A percentile compares a stretch with the other conserved stretches of the same genome.
These are phyloP conservation scores for Apis florea DNA, from an alignment of 1,140 invertebrate genomes.

Conservation along the genomic window DNA sequence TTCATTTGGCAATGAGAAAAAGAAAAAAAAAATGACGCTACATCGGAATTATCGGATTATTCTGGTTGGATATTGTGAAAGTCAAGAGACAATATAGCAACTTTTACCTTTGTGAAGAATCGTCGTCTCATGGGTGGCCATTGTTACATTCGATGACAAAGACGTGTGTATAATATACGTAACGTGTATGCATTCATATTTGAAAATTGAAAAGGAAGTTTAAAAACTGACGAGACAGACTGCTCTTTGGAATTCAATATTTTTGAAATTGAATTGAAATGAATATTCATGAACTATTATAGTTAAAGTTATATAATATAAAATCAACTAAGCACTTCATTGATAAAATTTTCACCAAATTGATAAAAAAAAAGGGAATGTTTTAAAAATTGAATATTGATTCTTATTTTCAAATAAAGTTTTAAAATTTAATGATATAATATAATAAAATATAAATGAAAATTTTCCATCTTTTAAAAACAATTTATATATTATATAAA, in stretches of 20 bases:
- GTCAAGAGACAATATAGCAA: slow-evolving; percentile 8
- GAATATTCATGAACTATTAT: background rate
- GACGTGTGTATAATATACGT: background rate
- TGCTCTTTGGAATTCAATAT: background rate
- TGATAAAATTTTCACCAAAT: background rate
- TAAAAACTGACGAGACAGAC: background rate
- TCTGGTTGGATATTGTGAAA: background rate
- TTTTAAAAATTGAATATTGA: background rate
- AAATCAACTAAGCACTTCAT: background rate
- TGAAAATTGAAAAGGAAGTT: background rate
- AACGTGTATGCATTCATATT: background rate
- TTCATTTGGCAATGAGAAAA: background rate
- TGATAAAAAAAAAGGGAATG: background rate
- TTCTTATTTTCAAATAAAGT: background rate
- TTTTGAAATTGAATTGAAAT: background rate
- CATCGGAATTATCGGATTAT: background rate
- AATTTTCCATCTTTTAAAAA: too few relatives aligned
- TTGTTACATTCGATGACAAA: slow-evolving; percentile 12
- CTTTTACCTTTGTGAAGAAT: slow-evolving; percentile 12
- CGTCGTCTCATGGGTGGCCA: slow-evolving; percentile 18
- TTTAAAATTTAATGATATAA: too few relatives aligned
- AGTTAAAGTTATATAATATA: background rate
- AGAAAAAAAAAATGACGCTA: too few relatives aligned
- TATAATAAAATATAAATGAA: too few relatives aligned
- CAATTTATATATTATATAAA: too few relatives aligned